Evolutionary conservation across 2,113 vertebrate species (phyloP).

Genomic region (Conger conger): DNA sequence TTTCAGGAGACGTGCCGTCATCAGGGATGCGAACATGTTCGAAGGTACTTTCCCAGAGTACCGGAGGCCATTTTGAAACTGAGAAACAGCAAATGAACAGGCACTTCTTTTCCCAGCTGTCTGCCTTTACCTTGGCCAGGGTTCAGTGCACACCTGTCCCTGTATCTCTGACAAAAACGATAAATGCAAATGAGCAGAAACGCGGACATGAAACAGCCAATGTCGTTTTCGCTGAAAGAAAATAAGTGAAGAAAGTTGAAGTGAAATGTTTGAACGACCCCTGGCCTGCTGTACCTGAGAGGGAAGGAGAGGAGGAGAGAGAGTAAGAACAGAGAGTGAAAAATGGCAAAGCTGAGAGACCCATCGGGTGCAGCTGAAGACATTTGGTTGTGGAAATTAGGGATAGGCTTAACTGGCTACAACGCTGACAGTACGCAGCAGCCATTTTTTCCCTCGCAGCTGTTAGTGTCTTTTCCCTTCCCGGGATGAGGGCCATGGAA

Average conservation of each 20-base stretch:
- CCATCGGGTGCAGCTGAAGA: slow-evolving; percentile 29
- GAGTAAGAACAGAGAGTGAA: slow-evolving; percentile 1
- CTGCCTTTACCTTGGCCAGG: too few species aligned
- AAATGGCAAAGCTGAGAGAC: slow-evolving; percentile 15
- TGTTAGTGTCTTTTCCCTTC: slow-evolving; percentile 46
- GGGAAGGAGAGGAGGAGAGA: slow-evolving; percentile 22
- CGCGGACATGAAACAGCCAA: background rate
- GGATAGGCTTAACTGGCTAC: slow-evolving; percentile 24
- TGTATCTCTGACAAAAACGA: background rate
- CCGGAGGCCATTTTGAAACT: too few species aligned
- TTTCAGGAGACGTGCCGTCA: slow-evolving; percentile 5
- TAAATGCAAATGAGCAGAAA: background rate
- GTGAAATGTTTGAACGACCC: too few species aligned
- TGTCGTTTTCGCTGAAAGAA: background rate
- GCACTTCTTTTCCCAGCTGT: too few species aligned
- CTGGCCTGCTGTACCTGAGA: background rate
- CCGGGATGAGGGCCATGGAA: slow-evolving; percentile 48
- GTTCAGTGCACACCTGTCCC: background rate
- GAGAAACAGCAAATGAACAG: too few species aligned
- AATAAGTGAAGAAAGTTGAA: background rate
- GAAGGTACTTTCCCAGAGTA: too few species aligned
- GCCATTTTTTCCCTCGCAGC: slow-evolving; percentile 39
- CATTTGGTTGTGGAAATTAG: slow-evolving; percentile 19
- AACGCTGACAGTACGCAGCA: slow-evolving; percentile 34
- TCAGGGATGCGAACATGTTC: background rate